Evolutionary conservation across 2,113 vertebrate species (phyloP).

Genomic region (Albula goreensis): DNA sequence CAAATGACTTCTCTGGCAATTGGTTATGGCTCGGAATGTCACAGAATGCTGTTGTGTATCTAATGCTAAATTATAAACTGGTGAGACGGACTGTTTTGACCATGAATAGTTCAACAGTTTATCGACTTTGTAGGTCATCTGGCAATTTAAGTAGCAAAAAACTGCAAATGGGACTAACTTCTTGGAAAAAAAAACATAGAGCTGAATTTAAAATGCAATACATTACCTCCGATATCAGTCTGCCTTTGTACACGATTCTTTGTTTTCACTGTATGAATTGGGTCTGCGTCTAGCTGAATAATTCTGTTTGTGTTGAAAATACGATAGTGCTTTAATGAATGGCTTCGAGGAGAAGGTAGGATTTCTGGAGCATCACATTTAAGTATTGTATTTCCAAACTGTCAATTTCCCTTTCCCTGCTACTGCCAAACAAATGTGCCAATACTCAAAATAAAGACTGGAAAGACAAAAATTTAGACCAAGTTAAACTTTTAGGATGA

Average conservation of each 20-base stretch:
- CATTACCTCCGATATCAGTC: background rate
- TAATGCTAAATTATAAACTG: background rate
- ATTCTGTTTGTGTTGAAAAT: background rate
- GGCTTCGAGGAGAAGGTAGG: no score
- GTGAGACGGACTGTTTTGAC: background rate
- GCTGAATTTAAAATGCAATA: background rate
- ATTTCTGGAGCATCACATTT: no score
- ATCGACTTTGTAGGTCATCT: background rate
- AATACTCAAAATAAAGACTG: no score
- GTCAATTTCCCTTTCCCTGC: no score
- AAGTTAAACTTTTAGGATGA: no score
- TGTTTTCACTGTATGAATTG: background rate
- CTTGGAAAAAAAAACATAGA: background rate
- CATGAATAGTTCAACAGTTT: background rate
- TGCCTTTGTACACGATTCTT: background rate
- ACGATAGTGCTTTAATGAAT: no score
- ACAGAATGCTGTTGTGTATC: background rate
- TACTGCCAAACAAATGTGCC: no score
- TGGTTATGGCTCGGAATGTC: no score
- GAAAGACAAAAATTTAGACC: no score
- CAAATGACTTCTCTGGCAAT: no score
- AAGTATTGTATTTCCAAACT: background rate
- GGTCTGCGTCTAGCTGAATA: background rate
- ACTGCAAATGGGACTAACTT: no score
- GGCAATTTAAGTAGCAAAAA: background rate